Conservation (phyloP, 2,888 invertebrate species). For the Gari tellinella region DNA sequence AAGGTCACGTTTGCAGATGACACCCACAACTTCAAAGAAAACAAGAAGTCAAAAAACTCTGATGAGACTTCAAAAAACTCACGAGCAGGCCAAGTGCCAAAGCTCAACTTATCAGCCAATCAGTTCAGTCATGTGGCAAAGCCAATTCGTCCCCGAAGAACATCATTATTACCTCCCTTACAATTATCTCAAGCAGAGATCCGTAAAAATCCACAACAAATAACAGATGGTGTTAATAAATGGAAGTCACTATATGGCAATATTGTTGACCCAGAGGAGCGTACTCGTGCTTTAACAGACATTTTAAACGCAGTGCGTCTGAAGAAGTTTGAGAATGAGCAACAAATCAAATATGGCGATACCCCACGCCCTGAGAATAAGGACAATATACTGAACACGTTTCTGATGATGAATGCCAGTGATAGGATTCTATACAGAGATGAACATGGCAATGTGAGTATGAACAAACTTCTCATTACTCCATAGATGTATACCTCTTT, state of each 20-base stretch:
- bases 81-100: conserved; percentile 31
- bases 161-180: conserved; percentile 51
- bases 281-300: conserved; percentile 69
- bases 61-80: conserved; percentile 44
- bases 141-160: conserved; percentile 41
- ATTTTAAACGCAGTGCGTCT: conserved; percentile 70
- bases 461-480: background rate
- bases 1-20: conserved; percentile 63
- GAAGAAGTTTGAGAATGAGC: conserved; percentile 72
- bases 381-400: conserved; percentile 46
- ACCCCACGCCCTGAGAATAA: conserved; percentile 37
- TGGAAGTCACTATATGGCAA: conserved; percentile 68
- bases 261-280: conserved; percentile 63
- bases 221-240: conserved; percentile 61
- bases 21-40: background rate
- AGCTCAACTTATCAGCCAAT: conserved; percentile 41
- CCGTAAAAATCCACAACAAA: conserved; percentile 49
- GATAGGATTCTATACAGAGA: conserved; percentile 42
- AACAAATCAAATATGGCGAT: conserved; percentile 63
- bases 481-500: too few species aligned
- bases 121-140: conserved; percentile 41
- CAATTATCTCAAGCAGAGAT: conserved; percentile 36
- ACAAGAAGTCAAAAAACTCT: background rate
- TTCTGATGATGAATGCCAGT: conserved; percentile 39
- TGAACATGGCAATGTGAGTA: conserved; percentile 52